Base-by-base conservation (phyloP, 1,140 invertebrate species). In the Lepidurus apus region DNA sequence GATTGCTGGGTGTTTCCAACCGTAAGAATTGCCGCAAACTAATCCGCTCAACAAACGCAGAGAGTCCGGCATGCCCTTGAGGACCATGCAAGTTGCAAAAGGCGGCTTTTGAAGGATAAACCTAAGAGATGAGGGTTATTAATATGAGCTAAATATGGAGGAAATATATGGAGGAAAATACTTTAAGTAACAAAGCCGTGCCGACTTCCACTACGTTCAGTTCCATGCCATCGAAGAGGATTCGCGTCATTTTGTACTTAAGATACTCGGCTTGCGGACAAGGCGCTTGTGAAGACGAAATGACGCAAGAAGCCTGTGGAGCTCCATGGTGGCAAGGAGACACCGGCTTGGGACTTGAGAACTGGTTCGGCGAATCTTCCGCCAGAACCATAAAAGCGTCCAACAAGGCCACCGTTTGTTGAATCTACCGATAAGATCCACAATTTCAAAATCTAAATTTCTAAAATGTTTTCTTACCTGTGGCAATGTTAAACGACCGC, bases 11-110 rank as follows among this genome's bases (percentile, higher is more conserved):
- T 1, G 53, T n/a, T 65, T 65, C 53, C 9, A 65, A 9, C 7
- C 53, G 53, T 34, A 80, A 34, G 73, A 74, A 92, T 81, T 95
- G 91, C 24, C 91, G 87, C 7, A 95, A 82, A 74, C 90, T 86
- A 78, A 95, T 89, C 79, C 92, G 91, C 43, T 95, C 94, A 77
- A 98, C 83, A 47, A 97, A 87, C 42, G 91, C 91, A n/a, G 95
- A 97, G 5, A 98, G 88, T 0, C 97, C 97, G 26, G 91, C 92
- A 81, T 93, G 92, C 8, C 95, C 95, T 82, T 94, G 91, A 81
- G 92, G 90, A 0, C 95, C 95, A 84, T 98, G 96, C 8, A 98
- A 87, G 88, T 98, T 98, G 83, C 97, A 99, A 43, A 92, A 94
- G 17, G 95, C 91, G 65, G 98, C 83, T 73, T 95, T 89, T 21